Evolutionary conservation across 2,888 invertebrate genomes (phyloP).

Genomic region (Euplexia lucipara): DNA sequence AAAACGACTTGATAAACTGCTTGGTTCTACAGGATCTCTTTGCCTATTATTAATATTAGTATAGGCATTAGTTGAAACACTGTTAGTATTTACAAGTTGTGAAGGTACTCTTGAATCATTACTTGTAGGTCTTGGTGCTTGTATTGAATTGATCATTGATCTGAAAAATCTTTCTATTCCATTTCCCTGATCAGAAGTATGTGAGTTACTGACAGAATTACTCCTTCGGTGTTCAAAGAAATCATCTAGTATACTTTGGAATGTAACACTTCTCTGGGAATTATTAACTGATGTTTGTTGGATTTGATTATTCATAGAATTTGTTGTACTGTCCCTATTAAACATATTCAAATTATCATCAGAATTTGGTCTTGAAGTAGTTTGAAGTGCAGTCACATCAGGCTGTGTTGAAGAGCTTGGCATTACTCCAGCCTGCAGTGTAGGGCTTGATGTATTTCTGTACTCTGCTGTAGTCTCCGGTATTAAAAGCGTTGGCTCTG

Average conservation of each 20-base stretch:
- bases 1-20: neutral
- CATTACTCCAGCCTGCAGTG: neutral
- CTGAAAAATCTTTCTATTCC: neutral
- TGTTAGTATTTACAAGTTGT: neutral
- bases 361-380: neutral
- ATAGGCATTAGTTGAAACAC: neutral
- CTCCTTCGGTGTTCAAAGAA: neutral
- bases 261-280: neutral
- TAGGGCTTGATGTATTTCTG: neutral
- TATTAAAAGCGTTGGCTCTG: neutral
- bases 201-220: fast-evolving
- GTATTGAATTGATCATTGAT: neutral
- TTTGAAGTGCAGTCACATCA: no score
- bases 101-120: neutral
- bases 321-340: neutral
- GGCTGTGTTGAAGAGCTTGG: no score
- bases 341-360: neutral
- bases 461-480: no score
- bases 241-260: neutral
- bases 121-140: neutral
- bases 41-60: neutral
- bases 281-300: neutral
- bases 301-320: neutral
- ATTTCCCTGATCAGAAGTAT: neutral
- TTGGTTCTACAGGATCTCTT: neutral